phyloP scores from a whole-genome alignment of 2,797 vertebrate species.

The Danio albolineatus region DNA sequence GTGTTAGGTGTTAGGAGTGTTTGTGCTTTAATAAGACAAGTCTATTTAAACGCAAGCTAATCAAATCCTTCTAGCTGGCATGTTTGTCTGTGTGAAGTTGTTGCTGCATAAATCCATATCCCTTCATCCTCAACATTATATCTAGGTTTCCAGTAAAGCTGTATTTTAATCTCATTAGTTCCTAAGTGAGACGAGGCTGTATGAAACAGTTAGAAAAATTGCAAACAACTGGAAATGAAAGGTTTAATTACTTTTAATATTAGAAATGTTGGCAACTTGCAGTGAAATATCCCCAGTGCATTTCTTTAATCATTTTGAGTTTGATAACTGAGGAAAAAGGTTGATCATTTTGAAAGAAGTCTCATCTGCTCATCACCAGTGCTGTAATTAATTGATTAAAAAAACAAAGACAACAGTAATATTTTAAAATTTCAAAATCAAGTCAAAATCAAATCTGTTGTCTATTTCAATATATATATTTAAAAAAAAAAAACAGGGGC shows the following conservation, averaged over 20 bases:
- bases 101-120: not conserved
- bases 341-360: no score
- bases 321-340: no score
- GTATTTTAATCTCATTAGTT: not conserved
- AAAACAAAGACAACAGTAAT: no score
- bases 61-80: conserved; percentile 67
- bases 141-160: not conserved
- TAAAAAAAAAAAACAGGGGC: no score
- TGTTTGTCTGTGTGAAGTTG: conserved; percentile 26
- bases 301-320: no score
- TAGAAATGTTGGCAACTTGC: no score
- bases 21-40: conserved; percentile 23
- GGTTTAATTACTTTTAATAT: not conserved
- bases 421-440: no score
- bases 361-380: no score
- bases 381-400: no score
- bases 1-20: conserved; percentile 13
- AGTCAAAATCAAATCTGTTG: no score
- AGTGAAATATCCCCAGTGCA: no score
- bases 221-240: not conserved
- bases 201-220: not conserved
- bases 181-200: not conserved
- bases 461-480: no score
- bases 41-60: conserved; percentile 61
- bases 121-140: not conserved